Evolutionary conservation across 2,888 invertebrate genomes (phyloP).

Genomic region (Pheosia gnoma): DNA sequence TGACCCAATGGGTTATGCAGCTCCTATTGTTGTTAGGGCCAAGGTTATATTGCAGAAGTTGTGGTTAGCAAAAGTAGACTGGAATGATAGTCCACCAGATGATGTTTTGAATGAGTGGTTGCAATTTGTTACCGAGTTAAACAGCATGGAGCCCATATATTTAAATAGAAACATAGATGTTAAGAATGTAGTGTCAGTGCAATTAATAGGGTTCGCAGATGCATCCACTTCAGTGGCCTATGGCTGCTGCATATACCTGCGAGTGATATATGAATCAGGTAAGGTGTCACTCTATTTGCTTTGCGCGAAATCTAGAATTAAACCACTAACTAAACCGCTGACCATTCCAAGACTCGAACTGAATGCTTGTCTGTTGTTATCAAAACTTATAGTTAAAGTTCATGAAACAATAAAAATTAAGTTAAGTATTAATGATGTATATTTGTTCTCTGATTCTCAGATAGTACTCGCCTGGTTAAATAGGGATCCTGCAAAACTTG

Average conservation of each 20-base stretch:
- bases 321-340: neutral
- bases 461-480: conserved; percentile 22
- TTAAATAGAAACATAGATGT: neutral
- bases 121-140: neutral
- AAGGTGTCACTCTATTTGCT: conserved; percentile 12
- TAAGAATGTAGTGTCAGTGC: neutral
- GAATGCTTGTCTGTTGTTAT: neutral
- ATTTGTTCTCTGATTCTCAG: conserved; percentile 20
- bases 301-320: neutral
- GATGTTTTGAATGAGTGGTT: neutral
- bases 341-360: neutral
- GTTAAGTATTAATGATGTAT: conserved; percentile 3
- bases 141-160: neutral
- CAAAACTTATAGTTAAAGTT: neutral
- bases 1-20: conserved; percentile 23
- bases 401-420: neutral
- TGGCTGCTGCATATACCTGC: conserved; percentile 23
- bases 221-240: conserved; percentile 15
- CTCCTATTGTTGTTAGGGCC: conserved; percentile 19
- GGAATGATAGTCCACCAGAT: neutral
- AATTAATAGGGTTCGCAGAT: conserved; percentile 24
- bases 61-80: conserved; percentile 8
- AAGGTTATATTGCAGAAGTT: conserved; percentile 24
- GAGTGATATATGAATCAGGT: conserved; percentile 14
- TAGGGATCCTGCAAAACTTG: conserved; percentile 6